A percentile compares a stretch with the other conserved stretches of the same genome.
Evolutionary conservation across 2,888 invertebrate species (phyloP).

Genomic region (Drosophila rellima): DNA sequence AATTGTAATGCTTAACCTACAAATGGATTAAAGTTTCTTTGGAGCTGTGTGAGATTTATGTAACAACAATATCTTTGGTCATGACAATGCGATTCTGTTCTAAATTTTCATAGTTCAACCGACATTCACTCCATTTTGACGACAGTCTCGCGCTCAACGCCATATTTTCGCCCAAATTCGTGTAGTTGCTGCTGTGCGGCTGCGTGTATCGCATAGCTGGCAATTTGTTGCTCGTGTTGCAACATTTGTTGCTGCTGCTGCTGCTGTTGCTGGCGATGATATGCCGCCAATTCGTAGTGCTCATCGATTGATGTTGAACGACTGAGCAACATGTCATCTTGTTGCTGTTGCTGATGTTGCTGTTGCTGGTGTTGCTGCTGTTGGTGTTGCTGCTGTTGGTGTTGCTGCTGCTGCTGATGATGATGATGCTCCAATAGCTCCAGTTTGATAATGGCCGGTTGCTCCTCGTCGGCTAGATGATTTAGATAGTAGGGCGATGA

Average conservation of each 20-base stretch:
- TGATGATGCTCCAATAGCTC: constrained; percentile 74
- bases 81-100: constrained; percentile 21
- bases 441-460: constrained; percentile 61
- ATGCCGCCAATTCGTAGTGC: constrained; percentile 79
- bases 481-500: constrained; percentile 64
- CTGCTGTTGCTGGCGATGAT: constrained; percentile 67
- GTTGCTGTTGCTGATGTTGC: constrained; percentile 72
- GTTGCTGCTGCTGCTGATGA: constrained; percentile 65
- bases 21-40: constrained; percentile 68
- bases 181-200: constrained; percentile 76
- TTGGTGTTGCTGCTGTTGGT: constrained; percentile 66
- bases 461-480: constrained; percentile 52
- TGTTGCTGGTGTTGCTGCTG: constrained; percentile 63
- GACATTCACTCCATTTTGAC: constrained; percentile 84
- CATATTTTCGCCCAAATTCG: constrained; percentile 81
- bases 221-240: constrained; percentile 79
- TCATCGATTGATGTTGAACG: constrained; percentile 84
- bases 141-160: constrained; percentile 81
- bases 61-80: constrained; percentile 74
- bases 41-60: constrained; percentile 75
- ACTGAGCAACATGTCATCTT: constrained; percentile 69
- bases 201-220: constrained; percentile 75
- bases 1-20: constrained; percentile 30
- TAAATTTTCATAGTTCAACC: constrained; percentile 1
- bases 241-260: constrained; percentile 74